Evolutionary conservation across 2,888 invertebrate species (phyloP), one percentile per base, ranked within the genome.

Genomic region (Nephrotoma guestfalica): DNA sequence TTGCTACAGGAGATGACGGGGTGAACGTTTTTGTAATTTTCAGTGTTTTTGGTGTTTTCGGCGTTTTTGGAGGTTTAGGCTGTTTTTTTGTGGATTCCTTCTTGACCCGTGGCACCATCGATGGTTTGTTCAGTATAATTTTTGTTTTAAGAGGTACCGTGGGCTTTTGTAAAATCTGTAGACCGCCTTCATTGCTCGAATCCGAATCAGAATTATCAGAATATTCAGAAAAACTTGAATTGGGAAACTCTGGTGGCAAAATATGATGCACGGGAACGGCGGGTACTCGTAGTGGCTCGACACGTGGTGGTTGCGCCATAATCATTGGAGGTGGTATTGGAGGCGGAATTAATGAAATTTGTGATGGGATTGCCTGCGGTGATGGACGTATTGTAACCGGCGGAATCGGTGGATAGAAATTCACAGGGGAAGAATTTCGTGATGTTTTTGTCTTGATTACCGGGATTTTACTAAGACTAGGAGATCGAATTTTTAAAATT

Each of bases 371-470:
- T 91, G 89, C 18, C 90, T 89, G 6, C 90, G 86, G 90, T 89
- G 88, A 90, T 87, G 88, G 89, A 88, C 88, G 88, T 86, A 89
- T 89, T 88, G 91, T 92, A 13, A 90, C 89, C 3, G 91, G 90
- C n/a, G 91, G 90, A 88, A 94, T 93, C 57, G 93, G 93, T 2
- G 93, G 93, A 45, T 43, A 85, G 7, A 41, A 6, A 85, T 43
- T 85, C 1, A 85, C 43, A 9, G 85, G 85, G 3, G 42, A 43
- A 18, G 45, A 85, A 90, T 88, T 90, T 41, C 41, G 13, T 41
- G 84, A 83, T 13, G 11, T 7, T 84, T 91, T 41, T 11, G 30
- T 6, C 9, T 71, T 71, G 9, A 71, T 30, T 9, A 4, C 30
- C 11, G 86, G 57, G 9, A 57, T 41, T 86, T 57, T 86, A 57